Evolutionary conservation across 1,140 invertebrate genomes (phyloP).

Genomic region (Temnothorax longispinosus): DNA sequence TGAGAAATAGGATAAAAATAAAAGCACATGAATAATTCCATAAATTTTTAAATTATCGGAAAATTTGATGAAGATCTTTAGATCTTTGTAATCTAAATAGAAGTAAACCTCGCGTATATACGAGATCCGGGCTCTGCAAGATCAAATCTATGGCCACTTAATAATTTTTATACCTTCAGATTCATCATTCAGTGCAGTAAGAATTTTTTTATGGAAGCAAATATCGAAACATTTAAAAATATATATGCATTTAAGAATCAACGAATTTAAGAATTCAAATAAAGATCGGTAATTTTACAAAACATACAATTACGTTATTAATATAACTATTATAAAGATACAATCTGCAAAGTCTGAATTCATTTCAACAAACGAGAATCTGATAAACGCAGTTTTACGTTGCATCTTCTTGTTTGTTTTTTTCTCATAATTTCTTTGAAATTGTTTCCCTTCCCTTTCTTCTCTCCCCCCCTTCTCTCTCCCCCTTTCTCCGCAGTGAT

Average conservation of each 20-base stretch:
- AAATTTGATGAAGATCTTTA: neutral
- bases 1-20: neutral
- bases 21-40: neutral
- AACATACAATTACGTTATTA: no score
- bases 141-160: neutral
- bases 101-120: neutral
- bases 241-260: neutral
- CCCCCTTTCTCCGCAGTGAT: neutral
- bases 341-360: neutral
- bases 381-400: constrained; percentile 10
- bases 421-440: constrained; percentile 11
- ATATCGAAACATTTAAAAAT: neutral
- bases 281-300: neutral
- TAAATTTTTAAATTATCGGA: neutral
- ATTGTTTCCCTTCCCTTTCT: neutral
- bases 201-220: neutral
- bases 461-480: neutral
- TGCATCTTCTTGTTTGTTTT: neutral
- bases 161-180: neutral
- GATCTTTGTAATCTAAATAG: neutral
- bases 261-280: neutral
- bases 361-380: constrained; percentile 5
- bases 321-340: neutral
- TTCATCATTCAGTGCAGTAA: neutral
- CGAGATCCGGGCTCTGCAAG: no score